A percentile compares a stretch with the other conserved stretches of the same genome.
These are phyloP conservation scores for Laspeyria flexula DNA, from an alignment of 2,888 invertebrate species.

Conservation along the genomic window DNA sequence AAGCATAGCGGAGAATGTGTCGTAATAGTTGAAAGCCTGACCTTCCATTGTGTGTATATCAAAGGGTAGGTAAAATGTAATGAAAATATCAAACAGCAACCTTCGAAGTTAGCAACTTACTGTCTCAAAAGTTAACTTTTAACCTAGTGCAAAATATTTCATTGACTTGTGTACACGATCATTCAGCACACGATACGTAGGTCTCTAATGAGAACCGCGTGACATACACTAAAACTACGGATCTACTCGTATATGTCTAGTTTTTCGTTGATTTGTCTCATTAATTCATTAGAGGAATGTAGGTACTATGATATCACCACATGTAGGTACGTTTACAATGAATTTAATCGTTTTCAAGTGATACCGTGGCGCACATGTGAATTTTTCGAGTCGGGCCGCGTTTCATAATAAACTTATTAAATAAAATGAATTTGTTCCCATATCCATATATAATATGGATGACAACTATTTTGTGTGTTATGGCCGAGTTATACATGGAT, in stretches of 20 bases:
- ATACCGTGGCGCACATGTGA: constrained; percentile 61
- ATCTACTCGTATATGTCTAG: constrained; percentile 49
- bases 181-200: constrained; percentile 16
- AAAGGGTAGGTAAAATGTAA: constrained; percentile 13
- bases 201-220: constrained; percentile 67
- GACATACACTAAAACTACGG: constrained; percentile 57
- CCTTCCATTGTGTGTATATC: constrained; percentile 38
- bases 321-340: constrained; percentile 52
- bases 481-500: constrained; percentile 30
- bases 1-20: background rate
- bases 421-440: constrained; percentile 40
- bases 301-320: constrained; percentile 69
- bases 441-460: no score
- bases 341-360: constrained; percentile 60
- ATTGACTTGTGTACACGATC: constrained; percentile 8
- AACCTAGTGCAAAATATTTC: constrained; percentile 19
- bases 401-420: constrained; percentile 37
- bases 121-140: no score
- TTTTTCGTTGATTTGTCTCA: constrained; percentile 67
- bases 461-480: constrained; percentile 35
- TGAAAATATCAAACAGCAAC: constrained; percentile 20
- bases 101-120: constrained; percentile 14
- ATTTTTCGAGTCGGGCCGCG: constrained; percentile 46
- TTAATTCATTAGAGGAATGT: constrained; percentile 64
- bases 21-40: constrained; percentile 19